Conservation (phyloP, 2,797 vertebrate genomes). For the Myripristis murdjan region DNA sequence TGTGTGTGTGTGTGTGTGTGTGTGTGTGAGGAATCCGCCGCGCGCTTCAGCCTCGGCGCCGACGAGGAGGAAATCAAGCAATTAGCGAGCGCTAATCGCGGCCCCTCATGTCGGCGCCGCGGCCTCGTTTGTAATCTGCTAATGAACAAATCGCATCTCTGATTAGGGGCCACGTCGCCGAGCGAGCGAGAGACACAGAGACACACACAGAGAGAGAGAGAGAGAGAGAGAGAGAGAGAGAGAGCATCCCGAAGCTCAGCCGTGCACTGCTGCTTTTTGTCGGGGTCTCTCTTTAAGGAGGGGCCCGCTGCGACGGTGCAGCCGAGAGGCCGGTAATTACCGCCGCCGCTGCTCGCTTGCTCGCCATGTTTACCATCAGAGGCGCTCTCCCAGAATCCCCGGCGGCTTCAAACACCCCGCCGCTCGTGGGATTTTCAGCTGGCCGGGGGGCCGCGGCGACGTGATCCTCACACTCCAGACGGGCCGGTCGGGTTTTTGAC, state of each 20-base stretch:
- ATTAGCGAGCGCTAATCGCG: constrained; percentile 92
- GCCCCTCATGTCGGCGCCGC: constrained; percentile 88
- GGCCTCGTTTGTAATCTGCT: constrained; percentile 95
- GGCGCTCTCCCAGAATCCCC: constrained; percentile 15
- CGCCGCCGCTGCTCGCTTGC: no score
- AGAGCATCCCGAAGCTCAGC: constrained; percentile 41
- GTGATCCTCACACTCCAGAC: no score
- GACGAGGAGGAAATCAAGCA: constrained; percentile 90
- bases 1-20: not conserved
- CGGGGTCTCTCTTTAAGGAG: not conserved
- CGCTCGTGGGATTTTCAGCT: not conserved
- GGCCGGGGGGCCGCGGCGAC: no score
- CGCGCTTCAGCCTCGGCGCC: constrained; percentile 78
- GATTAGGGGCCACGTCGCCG: constrained; percentile 85
- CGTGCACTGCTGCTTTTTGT: not conserved
- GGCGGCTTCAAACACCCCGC: not conserved
- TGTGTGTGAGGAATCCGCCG: constrained; percentile 22
- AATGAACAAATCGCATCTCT: constrained; percentile 97
- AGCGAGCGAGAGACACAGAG: not conserved
- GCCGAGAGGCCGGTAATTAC: constrained; percentile 43
- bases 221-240: constrained; percentile 77
- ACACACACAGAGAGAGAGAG: no score
- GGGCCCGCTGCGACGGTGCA: not conserved
- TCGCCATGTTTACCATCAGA: not conserved
- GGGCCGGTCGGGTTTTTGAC: no score